These are phyloP conservation scores for Branchinecta sandiegonensis DNA, from an alignment of 2,888 invertebrate species.

Conservation along the genomic window DNA sequence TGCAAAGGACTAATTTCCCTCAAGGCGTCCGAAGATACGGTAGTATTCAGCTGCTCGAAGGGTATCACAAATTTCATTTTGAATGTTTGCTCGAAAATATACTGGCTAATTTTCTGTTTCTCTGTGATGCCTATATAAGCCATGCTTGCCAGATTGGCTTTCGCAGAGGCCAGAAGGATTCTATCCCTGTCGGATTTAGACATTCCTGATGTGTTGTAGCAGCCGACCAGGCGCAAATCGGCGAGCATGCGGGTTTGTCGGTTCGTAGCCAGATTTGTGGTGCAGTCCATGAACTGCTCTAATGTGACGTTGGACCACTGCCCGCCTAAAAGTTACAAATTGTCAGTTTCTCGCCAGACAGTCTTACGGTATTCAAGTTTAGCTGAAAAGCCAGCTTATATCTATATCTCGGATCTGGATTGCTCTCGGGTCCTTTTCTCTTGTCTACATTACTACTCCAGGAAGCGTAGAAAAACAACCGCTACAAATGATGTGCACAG, in stretches of 20 bases:
- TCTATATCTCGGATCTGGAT: background rate
- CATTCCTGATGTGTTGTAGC: constrained; percentile 68
- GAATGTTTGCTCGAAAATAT: constrained; percentile 87
- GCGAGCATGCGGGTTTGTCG: constrained; percentile 95
- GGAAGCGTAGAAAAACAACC: too few species aligned
- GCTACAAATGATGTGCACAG: too few species aligned
- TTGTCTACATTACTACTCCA: too few species aligned
- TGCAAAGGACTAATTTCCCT: constrained; percentile 59
- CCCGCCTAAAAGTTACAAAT: constrained; percentile 39
- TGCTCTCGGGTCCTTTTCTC: too few species aligned
- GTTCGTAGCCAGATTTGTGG: constrained; percentile 86
- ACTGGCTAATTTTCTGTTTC: constrained; percentile 73
- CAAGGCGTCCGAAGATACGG: constrained; percentile 67
- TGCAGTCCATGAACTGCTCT: constrained; percentile 78
- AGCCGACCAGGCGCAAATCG: constrained; percentile 82
- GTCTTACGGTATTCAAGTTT: constrained; percentile 27
- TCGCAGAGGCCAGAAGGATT: constrained; percentile 85
- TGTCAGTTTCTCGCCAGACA: too few species aligned
- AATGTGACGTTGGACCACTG: constrained; percentile 79
- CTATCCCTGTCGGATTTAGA: constrained; percentile 51
- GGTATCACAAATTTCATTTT: constrained; percentile 75
- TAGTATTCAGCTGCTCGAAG: constrained; percentile 82
- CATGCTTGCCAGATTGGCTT: constrained; percentile 84
- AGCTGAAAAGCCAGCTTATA: constrained; percentile 22
- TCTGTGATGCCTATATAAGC: constrained; percentile 96